These are phyloP conservation scores for Anoplopoma fimbria DNA, from an alignment of 2,113 vertebrate genomes.

Conservation along the genomic window DNA sequence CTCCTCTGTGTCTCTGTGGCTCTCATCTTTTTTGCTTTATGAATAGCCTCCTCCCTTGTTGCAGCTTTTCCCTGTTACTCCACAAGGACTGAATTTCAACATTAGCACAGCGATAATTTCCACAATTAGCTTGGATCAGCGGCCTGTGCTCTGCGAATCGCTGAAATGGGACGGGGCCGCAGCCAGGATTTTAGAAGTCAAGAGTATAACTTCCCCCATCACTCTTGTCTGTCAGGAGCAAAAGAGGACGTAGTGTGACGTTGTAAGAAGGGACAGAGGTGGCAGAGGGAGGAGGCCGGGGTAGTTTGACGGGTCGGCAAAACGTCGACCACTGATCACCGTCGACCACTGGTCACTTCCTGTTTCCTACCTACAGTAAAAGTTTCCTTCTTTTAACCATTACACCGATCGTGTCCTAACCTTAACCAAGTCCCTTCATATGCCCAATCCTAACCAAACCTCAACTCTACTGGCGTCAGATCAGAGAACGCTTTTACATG, in stretches of 20 bases:
- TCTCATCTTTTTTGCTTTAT: slow-evolving; percentile 47
- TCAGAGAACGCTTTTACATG: neutral
- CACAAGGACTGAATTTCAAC: slow-evolving; percentile 25
- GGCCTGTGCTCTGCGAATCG: slow-evolving; percentile 13
- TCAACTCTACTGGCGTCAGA: neutral
- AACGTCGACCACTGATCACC: neutral
- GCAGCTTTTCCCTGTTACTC: slow-evolving; percentile 18
- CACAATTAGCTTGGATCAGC: slow-evolving; percentile 56
- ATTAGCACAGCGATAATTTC: slow-evolving; percentile 53
- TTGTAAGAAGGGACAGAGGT: neutral
- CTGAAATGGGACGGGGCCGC: slow-evolving; percentile 15
- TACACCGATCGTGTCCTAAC: neutral
- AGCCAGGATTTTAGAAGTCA: neutral
- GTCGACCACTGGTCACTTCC: neutral
- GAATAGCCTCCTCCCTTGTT: slow-evolving; percentile 27
- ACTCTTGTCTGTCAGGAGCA: neutral
- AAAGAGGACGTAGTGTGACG: neutral
- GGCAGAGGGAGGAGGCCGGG: neutral
- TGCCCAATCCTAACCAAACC: neutral
- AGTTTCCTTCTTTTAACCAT: neutral
- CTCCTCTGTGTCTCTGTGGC: slow-evolving; percentile 23
- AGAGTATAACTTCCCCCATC: neutral
- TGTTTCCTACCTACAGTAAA: neutral
- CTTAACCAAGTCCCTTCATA: neutral
- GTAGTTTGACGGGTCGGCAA: neutral